Evolutionary conservation across 2,113 vertebrate genomes (phyloP).

Genomic region (Crotophaga sulcirostris): DNA sequence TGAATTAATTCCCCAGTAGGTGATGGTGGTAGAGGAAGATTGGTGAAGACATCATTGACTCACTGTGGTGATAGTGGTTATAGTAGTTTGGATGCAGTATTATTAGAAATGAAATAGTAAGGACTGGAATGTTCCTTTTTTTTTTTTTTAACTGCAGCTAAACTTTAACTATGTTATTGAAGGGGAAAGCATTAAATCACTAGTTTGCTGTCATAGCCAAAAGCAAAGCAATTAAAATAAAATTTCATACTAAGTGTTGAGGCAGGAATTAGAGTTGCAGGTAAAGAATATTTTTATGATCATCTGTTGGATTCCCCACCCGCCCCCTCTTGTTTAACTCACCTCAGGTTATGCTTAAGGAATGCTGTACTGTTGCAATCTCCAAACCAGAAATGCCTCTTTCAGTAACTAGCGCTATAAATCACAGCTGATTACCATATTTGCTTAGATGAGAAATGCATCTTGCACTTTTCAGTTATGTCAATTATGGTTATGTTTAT

Average conservation of each 20-base stretch:
- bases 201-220: conserved; percentile 37
- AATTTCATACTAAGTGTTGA: conserved; percentile 7
- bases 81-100: neutral
- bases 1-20: neutral
- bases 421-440: conserved; percentile 37
- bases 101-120: neutral
- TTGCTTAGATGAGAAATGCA: neutral
- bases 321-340: neutral
- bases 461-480: conserved; percentile 28
- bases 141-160: conserved; percentile 8
- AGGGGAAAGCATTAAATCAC: conserved; percentile 1
- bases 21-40: neutral
- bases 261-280: neutral
- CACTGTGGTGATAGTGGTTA: accelerated
- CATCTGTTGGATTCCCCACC: neutral
- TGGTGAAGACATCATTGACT: neutral
- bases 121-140: neutral
- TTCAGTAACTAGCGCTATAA: conserved; percentile 31
- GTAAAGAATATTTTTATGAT: neutral
- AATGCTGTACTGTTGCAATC: neutral
- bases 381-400: conserved; percentile 38
- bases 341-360: neutral
- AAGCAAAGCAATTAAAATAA: conserved; percentile 62
- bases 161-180: neutral
- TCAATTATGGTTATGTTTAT: conserved; percentile 33